Evolutionary conservation across 1,140 invertebrate genomes (phyloP).

Genomic region (Spodoptera frugiperda): DNA sequence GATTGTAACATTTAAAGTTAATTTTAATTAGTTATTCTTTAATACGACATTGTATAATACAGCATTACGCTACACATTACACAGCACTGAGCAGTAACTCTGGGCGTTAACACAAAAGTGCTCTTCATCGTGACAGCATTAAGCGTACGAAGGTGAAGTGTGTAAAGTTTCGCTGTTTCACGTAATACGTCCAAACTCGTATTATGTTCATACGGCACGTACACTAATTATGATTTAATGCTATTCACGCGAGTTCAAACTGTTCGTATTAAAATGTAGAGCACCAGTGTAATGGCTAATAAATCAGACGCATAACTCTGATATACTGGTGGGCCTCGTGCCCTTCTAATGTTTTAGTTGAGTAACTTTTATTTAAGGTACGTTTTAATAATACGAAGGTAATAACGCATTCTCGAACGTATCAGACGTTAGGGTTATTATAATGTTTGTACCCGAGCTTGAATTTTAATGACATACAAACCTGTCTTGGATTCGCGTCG

Average conservation of each 20-base stretch:
- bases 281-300: constrained; percentile 52
- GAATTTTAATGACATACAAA: constrained; percentile 19
- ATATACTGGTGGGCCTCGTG: constrained; percentile 48
- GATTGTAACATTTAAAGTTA: too few relatives aligned
- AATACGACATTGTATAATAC: too few relatives aligned
- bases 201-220: constrained; percentile 47
- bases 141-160: constrained; percentile 28
- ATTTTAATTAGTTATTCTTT: too few relatives aligned
- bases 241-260: constrained; percentile 42
- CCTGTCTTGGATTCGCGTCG: background rate
- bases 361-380: constrained; percentile 46
- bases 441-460: background rate
- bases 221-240: constrained; percentile 53
- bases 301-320: constrained; percentile 52
- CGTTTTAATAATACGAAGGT: constrained; percentile 20
- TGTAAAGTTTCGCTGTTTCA: constrained; percentile 37
- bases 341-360: constrained; percentile 53
- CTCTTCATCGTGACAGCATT: constrained; percentile 22
- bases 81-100: constrained; percentile 7
- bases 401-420: background rate
- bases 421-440: background rate
- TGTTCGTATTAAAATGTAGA: constrained; percentile 52
- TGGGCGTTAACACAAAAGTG: constrained; percentile 22
- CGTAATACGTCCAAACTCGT: constrained; percentile 31
- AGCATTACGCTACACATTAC: background rate